A percentile compares a stretch with the other conserved stretches of the same genome.
Evolutionary conservation across 2,113 vertebrate species (phyloP).

Genomic region (Nerophis ophidion): DNA sequence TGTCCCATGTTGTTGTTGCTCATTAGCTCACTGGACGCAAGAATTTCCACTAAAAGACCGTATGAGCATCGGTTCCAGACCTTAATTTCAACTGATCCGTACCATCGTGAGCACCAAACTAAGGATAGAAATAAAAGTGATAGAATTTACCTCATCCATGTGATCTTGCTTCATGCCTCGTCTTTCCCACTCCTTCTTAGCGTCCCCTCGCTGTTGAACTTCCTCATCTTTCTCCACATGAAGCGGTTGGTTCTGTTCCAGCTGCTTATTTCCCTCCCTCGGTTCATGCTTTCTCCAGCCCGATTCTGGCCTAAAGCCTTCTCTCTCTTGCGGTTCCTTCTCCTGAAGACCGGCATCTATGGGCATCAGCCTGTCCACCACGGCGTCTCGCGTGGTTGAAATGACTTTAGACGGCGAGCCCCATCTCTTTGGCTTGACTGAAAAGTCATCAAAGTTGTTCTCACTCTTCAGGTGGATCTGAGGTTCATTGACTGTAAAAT

Average conservation of each 20-base stretch:
- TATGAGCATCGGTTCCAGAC: too few species aligned
- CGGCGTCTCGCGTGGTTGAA: neutral
- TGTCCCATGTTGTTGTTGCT: too few species aligned
- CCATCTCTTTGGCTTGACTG: constrained; percentile 55
- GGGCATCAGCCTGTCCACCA: neutral
- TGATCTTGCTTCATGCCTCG: constrained; percentile 8
- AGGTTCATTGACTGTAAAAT: constrained; percentile 54
- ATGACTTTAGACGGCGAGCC: constrained; percentile 21
- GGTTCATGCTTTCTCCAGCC: neutral
- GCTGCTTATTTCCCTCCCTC: neutral
- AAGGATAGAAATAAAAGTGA: neutral
- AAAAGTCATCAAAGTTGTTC: constrained; percentile 62
- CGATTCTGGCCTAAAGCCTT: neutral
- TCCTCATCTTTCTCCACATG: neutral
- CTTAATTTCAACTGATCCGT: too few species aligned
- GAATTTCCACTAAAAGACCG: too few species aligned
- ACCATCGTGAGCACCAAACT: neutral
- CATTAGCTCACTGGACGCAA: too few species aligned
- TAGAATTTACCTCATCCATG: constrained; percentile 38
- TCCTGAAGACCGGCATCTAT: neutral
- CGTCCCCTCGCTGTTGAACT: neutral
- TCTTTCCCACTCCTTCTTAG: neutral
- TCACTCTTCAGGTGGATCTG: constrained; percentile 22
- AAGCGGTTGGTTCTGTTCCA: neutral
- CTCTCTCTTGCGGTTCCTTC: neutral